These are phyloP conservation scores for Aphidius ervi DNA, from an alignment of 1,140 invertebrate species.

Conservation along the genomic window DNA sequence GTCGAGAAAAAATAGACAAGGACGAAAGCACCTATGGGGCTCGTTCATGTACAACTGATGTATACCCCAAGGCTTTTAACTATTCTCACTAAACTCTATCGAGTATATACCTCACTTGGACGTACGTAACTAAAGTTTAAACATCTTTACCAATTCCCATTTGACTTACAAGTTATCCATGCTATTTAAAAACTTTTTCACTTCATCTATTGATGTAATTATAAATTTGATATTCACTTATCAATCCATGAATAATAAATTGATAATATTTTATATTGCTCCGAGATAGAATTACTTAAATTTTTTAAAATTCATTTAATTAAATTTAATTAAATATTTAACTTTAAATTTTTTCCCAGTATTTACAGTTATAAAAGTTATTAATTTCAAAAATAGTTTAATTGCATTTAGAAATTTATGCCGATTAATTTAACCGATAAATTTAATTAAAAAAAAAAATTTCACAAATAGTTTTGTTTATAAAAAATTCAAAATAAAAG, in stretches of 20 bases:
- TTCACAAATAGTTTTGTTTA: no score
- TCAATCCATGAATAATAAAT: not conserved
- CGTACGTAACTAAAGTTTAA: conserved; percentile 25
- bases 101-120: conserved; percentile 8
- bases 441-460: no score
- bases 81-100: not conserved
- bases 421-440: no score
- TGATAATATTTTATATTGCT: no score
- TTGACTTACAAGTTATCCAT: conserved; percentile 1
- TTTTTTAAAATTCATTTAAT: no score
- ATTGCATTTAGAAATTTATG: no score
- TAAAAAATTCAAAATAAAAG: no score
- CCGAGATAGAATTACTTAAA: no score
- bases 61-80: conserved; percentile 3
- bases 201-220: conserved; percentile 3
- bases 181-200: not conserved
- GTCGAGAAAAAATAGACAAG: not conserved
- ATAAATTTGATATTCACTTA: conserved; percentile 3
- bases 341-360: no score
- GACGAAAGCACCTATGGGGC: conserved; percentile 6
- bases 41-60: conserved; percentile 2
- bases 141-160: conserved; percentile 25
- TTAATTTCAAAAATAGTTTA: no score
- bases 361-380: no score
- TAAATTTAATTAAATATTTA: no score